Conservation (phyloP, 2,888 invertebrate genomes). For the Drosophila phalerata region DNA sequence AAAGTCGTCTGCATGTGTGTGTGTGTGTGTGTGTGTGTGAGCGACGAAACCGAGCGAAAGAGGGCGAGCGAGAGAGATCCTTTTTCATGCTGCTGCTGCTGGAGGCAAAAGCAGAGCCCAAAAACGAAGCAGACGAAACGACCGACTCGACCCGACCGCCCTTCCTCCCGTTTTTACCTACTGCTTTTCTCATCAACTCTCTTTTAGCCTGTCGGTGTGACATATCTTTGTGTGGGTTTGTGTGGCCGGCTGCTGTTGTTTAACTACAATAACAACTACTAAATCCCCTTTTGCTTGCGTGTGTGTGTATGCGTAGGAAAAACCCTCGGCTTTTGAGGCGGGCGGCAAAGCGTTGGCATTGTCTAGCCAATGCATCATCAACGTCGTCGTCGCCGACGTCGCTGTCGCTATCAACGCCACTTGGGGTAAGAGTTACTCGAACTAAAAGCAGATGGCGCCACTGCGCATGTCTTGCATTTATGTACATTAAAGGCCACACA, state of each 20-base stretch:
- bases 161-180: slow-evolving; percentile 70
- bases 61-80: slow-evolving; percentile 68
- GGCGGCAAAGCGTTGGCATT: slow-evolving; percentile 29
- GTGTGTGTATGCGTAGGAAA: slow-evolving; percentile 54
- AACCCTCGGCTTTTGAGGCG: slow-evolving; percentile 55
- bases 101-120: slow-evolving; percentile 2
- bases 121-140: slow-evolving; percentile 25
- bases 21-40: slow-evolving; percentile 4
- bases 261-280: slow-evolving; percentile 53
- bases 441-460: slow-evolving; percentile 59
- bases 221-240: slow-evolving; percentile 14
- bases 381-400: slow-evolving; percentile 8
- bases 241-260: slow-evolving; percentile 32
- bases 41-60: slow-evolving; percentile 44
- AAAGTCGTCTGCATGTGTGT: slow-evolving; percentile 8
- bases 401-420: slow-evolving; percentile 16
- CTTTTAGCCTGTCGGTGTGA: slow-evolving; percentile 12
- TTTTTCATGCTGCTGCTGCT: slow-evolving; percentile 56
- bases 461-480: slow-evolving; percentile 70
- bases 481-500: slow-evolving; percentile 37
- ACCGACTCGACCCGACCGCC: slow-evolving; percentile 17
- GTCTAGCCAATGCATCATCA: slow-evolving; percentile 70
- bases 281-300: slow-evolving; percentile 63
- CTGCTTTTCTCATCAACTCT: slow-evolving; percentile 24
- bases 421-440: slow-evolving; percentile 65